These are phyloP conservation scores for Ailuropoda melanoleuca DNA, from an alignment of 2,113 vertebrate species.

Conservation along the genomic window DNA sequence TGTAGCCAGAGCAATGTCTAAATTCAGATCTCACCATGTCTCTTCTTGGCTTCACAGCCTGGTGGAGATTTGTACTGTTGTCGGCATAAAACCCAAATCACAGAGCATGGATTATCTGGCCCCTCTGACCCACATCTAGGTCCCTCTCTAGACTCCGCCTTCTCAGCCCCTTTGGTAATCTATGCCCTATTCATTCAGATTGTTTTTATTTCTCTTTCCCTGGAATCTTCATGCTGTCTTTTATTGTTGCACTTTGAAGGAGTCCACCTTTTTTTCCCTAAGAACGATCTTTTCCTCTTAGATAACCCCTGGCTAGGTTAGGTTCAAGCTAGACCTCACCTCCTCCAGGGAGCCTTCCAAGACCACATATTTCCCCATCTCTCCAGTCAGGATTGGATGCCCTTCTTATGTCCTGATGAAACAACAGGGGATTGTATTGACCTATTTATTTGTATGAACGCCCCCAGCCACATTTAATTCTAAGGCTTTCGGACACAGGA, in stretches of 20 bases:
- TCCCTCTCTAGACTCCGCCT: not conserved
- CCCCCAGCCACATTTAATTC: not conserved
- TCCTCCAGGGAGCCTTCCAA: not conserved
- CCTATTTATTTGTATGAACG: not conserved
- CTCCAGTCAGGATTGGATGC: not conserved
- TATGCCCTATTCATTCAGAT: not conserved
- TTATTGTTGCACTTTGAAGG: not conserved
- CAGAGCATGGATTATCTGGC: accelerated
- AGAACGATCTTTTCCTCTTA: not conserved
- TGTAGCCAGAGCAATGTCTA: not conserved
- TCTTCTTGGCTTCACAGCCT: not conserved
- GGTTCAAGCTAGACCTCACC: not conserved
- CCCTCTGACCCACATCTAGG: not conserved
- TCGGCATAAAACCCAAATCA: not conserved
- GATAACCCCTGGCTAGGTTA: not conserved
- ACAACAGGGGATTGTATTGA: not conserved
- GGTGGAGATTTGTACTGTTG: not conserved
- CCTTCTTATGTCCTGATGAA: not conserved
- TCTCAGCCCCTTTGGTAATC: not conserved
- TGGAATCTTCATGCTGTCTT: not conserved
- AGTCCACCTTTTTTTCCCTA: not conserved
- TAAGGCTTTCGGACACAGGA: not conserved
- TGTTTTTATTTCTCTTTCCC: not conserved
- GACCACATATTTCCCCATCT: not conserved
- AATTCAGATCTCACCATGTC: not conserved